A percentile compares a stretch with the other conserved stretches of the same genome.
phyloP scores from a whole-genome alignment of 1,140 invertebrate species.

The Trissolcus basalis region DNA sequence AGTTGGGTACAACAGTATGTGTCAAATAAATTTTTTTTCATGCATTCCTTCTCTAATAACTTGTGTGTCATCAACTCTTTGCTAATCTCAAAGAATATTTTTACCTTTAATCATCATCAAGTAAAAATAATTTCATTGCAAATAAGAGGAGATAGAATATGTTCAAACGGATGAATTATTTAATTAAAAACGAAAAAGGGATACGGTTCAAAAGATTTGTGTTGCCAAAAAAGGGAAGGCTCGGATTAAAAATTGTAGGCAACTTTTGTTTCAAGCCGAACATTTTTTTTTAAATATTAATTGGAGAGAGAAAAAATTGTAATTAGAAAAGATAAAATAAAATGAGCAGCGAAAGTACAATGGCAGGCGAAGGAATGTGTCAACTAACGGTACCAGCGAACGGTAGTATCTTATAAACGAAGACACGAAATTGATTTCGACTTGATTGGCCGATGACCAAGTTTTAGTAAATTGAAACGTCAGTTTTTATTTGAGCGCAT shows the following conservation, averaged over 20 bases:
- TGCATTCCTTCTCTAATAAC: constrained; percentile 31
- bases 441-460: neutral
- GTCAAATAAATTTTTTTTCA: constrained; percentile 33
- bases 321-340: neutral
- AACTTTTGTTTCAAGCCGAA: too few species aligned
- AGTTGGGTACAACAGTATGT: constrained; percentile 31
- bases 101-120: too few species aligned
- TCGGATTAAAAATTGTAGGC: too few species aligned
- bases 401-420: neutral
- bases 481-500: neutral
- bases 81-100: too few species aligned
- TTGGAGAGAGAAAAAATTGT: too few species aligned
- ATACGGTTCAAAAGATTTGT: too few species aligned
- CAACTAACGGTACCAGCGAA: neutral
- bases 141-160: too few species aligned
- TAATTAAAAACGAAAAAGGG: too few species aligned
- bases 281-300: too few species aligned
- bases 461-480: neutral
- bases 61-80: constrained; percentile 24
- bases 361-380: neutral
- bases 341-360: neutral
- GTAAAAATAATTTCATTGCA: too few species aligned
- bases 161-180: too few species aligned
- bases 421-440: neutral
- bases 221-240: too few species aligned